Percentiles rank a stretch among this genome's conserved stretches.
Evolutionary conservation across 2,888 invertebrate genomes (phyloP).

Genomic region (Hololepta plana): DNA sequence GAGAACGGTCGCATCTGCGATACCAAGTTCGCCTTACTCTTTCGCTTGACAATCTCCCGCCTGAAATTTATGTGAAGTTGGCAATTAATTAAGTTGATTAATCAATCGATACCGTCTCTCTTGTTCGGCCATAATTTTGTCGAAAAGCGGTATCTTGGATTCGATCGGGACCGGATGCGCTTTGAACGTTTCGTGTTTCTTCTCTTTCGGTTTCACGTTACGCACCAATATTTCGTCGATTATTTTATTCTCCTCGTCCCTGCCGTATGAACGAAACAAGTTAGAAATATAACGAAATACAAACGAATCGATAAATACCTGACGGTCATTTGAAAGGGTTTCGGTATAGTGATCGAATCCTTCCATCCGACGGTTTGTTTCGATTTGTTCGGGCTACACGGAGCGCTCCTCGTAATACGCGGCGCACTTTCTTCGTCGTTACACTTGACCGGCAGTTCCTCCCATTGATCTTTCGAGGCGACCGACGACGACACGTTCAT

Average conservation of each 20-base stretch:
- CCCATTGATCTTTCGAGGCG: no score
- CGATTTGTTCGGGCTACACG: slow-evolving; percentile 34
- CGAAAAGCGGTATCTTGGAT: slow-evolving; percentile 50
- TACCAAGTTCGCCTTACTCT: slow-evolving; percentile 40
- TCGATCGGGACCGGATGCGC: slow-evolving; percentile 49
- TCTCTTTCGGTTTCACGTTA: slow-evolving; percentile 21
- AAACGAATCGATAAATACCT: slow-evolving; percentile 31
- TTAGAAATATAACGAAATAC: not conserved
- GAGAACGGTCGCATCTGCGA: slow-evolving; percentile 48
- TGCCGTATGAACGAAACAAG: no score
- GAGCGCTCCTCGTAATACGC: slow-evolving; percentile 32
- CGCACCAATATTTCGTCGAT: slow-evolving; percentile 30
- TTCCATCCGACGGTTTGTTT: slow-evolving; percentile 21
- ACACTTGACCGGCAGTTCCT: no score
- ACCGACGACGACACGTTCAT: slow-evolving; percentile 16
- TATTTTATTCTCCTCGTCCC: slow-evolving; percentile 45
- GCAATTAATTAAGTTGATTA: no score
- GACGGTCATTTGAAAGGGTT: slow-evolving; percentile 51
- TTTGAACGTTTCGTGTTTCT: slow-evolving; percentile 32
- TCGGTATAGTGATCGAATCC: slow-evolving; percentile 37
- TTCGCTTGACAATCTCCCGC: slow-evolving; percentile 37
- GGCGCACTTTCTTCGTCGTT: slow-evolving; percentile 8
- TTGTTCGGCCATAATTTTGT: slow-evolving; percentile 53
- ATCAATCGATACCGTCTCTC: slow-evolving; percentile 25
- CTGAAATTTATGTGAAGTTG: no score